A percentile compares a stretch with the other conserved stretches of the same genome.
phyloP scores from a whole-genome alignment of 1,140 invertebrate genomes.

The Eueides isabella region DNA sequence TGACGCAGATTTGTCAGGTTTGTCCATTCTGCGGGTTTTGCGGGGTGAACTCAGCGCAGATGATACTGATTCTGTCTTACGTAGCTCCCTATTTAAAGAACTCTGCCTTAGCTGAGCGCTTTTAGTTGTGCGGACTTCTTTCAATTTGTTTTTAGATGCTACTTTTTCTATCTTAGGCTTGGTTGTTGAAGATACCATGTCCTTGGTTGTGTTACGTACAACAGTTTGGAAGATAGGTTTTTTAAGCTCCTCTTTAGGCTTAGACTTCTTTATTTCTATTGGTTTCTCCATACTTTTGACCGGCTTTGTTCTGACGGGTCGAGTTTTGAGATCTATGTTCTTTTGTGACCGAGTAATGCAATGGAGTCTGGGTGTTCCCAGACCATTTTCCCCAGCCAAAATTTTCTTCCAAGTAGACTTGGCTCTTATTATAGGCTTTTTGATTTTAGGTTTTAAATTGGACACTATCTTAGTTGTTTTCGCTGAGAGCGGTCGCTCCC shows the following conservation, averaged over 20 bases:
- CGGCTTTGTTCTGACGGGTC: conserved; percentile 63
- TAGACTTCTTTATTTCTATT: conserved; percentile 53
- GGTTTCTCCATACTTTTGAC: conserved; percentile 71
- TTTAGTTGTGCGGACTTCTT: conserved; percentile 67
- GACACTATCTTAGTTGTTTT: conserved; percentile 54
- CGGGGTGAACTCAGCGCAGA: conserved; percentile 69
- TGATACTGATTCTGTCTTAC: conserved; percentile 64
- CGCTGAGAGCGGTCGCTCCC: conserved; percentile 74
- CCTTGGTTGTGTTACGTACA: conserved; percentile 65
- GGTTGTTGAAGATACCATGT: conserved; percentile 59
- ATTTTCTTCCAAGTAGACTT: conserved; percentile 60
- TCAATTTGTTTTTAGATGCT: conserved; percentile 59
- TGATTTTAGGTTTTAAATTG: conserved; percentile 55
- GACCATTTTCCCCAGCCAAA: conserved; percentile 63
- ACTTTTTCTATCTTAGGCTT: conserved; percentile 60
- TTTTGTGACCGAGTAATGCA: conserved; percentile 66
- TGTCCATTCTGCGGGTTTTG: conserved; percentile 76
- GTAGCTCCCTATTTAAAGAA: conserved; percentile 68
- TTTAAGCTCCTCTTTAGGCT: conserved; percentile 64
- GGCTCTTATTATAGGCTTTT: conserved; percentile 49
- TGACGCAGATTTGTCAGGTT: conserved; percentile 74
- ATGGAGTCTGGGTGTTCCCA: conserved; percentile 45
- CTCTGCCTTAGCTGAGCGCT: conserved; percentile 68
- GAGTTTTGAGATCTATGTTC: conserved; percentile 58
- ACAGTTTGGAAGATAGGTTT: conserved; percentile 78